Base-by-base conservation (phyloP, 2,888 invertebrate species). In the Ecliptopera silaceata region DNA sequence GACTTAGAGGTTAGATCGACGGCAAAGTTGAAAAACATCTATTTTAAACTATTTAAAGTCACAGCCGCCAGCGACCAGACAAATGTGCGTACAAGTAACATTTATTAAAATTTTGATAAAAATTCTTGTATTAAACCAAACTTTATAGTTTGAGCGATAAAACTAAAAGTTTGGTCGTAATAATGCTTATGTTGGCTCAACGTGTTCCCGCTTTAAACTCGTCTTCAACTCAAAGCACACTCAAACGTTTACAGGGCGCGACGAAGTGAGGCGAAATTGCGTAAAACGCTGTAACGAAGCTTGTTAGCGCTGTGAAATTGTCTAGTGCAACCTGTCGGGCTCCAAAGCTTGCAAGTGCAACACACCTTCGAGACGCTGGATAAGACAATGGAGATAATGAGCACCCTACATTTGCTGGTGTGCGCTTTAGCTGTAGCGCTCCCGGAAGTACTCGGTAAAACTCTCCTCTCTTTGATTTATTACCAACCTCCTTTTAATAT, bases 351-450 rank as follows among this genome's bases (percentile, higher is more conserved):
- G 26, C 13, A 12, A 42, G 52, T 48, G 57, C 52, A 53, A 22
- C 48, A 58, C 22, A 53, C 44, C 34, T 58, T 17, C n/a, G 41
- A 36, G 48, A 34, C 26, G 29, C 38, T 43, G 39, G 32, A 13
- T 34, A 13, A 42, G 42, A 55, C 54, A 86, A 88, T 88, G 88
- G 84, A 84, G 83, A 83, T 88, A 88, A 89, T 88, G 86, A 87
- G 81, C 82, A 76, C 78, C 65, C 68, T 86, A 74, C 83, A 81
- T 80, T 77, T 79, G 66, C 66, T 86, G 76, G 82, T 88, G 82
- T 87, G 74, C 69, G 79, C 77, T 61, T 74, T 87, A 65, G 75
- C 77, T 54, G 73, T 68, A 60, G 64, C 79, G 58, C 63, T 82
- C 62, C 77, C 84, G 62, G 81, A 72, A 71, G 75, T 74, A 45